Evolutionary conservation across 2,797 vertebrate species (phyloP).

Genomic region (Galago senegalensis): DNA sequence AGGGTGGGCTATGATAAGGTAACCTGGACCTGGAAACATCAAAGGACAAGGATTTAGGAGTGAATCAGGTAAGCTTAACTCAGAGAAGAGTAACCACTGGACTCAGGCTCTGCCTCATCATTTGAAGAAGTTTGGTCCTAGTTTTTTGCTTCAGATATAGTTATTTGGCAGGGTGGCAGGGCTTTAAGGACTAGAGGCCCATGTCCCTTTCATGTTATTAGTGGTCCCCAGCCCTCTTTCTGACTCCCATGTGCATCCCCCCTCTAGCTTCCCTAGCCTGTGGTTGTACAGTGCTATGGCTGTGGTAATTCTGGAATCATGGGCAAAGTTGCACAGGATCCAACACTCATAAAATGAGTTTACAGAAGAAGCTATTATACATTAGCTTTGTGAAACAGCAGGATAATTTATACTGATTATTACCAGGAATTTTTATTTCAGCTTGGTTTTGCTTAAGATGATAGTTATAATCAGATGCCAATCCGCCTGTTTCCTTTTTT

Average conservation of each 20-base stretch:
- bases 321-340: background rate
- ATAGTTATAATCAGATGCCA: background rate
- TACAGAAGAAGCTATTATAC: background rate
- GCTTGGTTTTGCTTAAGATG: background rate
- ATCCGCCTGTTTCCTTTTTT: conserved; percentile 69
- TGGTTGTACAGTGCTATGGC: background rate
- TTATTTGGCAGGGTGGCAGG: background rate
- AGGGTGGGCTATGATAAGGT: background rate
- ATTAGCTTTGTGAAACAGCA: background rate
- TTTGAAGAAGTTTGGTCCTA: background rate
- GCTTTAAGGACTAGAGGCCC: background rate
- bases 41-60: background rate
- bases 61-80: background rate
- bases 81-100: background rate
- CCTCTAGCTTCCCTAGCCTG: background rate
- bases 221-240: background rate
- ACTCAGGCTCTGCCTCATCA: background rate
- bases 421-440: conserved; percentile 22
- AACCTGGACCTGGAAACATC: background rate
- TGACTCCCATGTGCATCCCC: background rate
- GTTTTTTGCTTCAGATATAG: background rate
- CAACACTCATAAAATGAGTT: background rate
- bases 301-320: background rate
- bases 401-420: background rate
- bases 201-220: background rate